These are phyloP conservation scores for Meriones psammophilus DNA, from an alignment of 2,797 vertebrate species.

Conservation along the genomic window DNA sequence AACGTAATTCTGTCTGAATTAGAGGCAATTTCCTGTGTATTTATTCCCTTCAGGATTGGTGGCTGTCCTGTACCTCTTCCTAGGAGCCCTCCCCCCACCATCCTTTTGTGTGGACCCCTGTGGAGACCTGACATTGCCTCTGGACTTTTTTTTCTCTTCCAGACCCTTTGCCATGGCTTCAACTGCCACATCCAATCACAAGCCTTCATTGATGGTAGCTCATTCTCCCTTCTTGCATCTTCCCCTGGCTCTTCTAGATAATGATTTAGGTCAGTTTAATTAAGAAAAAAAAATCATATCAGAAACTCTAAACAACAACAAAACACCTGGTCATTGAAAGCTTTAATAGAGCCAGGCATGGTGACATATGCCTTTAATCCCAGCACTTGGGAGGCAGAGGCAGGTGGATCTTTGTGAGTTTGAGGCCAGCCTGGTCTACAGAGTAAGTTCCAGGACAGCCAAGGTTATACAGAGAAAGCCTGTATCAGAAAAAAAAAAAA, in stretches of 20 bases:
- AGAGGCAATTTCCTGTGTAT: background rate
- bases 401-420: background rate
- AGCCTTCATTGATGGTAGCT: background rate
- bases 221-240: background rate
- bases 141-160: background rate
- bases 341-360: background rate
- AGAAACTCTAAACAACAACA: background rate
- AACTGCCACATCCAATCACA: background rate
- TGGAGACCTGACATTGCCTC: background rate
- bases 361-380: background rate
- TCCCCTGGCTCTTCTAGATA: slow-evolving; percentile 43
- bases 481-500: background rate
- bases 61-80: background rate
- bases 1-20: background rate
- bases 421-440: no score
- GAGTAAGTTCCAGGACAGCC: no score
- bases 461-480: background rate
- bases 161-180: background rate
- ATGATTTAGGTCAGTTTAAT: background rate
- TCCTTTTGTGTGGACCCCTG: background rate
- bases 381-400: background rate
- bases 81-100: background rate
- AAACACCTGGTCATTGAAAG: background rate
- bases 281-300: background rate
- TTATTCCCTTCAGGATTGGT: background rate